Base-by-base conservation (phyloP, 1,140 invertebrate species). In the Trachelipus rathkii region DNA sequence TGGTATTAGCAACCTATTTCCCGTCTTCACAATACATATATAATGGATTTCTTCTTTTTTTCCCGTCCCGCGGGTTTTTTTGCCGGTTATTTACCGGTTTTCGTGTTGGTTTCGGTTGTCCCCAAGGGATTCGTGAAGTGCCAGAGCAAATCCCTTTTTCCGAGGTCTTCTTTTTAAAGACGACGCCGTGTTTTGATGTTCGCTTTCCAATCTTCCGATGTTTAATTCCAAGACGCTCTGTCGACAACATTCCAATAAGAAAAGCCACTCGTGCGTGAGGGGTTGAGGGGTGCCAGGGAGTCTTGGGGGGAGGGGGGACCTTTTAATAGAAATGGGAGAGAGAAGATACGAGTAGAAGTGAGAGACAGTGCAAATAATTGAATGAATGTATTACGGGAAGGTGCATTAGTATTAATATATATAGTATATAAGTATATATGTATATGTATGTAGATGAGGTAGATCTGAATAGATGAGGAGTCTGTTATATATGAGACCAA, bases 241-340 rank as follows among this genome's bases (percentile, higher is more conserved):
- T 60, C 50, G 50, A 60, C 11, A 60, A 60, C 50, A 60, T 60
- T 60, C 50, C 50, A 60, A 60, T 60, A 60, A 60, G 50, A 60
- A 13, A 60, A 60, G 11, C 50, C 50, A 60, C 50, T 60, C 50
- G 19, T 60, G 50, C 19, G 50, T 60, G 50, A 60, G 50, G 19
- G 50, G 50, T 19, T 13, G 50, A 60, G 19, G 19, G 50, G 50
- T 19, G 19, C 33, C 33, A 33, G 2, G 33, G 33, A 33, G 33
- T 33, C 33, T 33, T 1, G 1, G 33, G 33, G 33, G 33, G 33
- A 6, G 33, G n/a, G 33, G 33, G 33, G 33, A 3, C n/a, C n/a
- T n/a, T n/a, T n/a, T 33, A 33, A 33, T 33, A 33, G 33, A 33
- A 33, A 33, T 33, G 33, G 33, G 33, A n/a, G n/a, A n/a, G n/a